Evolutionary conservation across 2,113 vertebrate species (phyloP).

Genomic region (Ardeotis arabs): DNA sequence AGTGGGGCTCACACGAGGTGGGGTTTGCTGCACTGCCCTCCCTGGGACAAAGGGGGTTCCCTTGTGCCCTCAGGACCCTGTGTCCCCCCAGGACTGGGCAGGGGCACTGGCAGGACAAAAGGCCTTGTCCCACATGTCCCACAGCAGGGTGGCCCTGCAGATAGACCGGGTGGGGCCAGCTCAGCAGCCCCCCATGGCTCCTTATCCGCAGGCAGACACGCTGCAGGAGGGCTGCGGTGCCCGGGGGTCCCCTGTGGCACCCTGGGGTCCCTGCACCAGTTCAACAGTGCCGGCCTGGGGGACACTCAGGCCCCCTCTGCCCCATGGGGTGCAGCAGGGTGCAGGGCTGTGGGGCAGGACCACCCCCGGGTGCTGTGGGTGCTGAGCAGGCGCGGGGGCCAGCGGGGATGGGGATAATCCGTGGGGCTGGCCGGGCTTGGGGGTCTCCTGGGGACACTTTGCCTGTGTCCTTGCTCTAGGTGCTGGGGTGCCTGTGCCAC

Average conservation of each 20-base stretch:
- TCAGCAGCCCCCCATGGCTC: neutral
- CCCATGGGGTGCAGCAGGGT: fast-evolving
- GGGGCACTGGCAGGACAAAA: neutral
- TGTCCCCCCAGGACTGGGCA: neutral
- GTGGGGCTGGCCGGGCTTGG: neutral
- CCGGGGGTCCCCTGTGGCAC: neutral
- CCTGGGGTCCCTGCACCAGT: neutral
- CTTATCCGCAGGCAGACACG: neutral
- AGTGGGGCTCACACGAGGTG: fast-evolving
- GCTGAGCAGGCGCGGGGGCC: neutral
- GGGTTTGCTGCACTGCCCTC: neutral
- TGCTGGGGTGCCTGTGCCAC: neutral
- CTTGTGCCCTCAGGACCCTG: fast-evolving
- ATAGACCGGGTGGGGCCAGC: neutral
- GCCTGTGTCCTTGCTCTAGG: neutral
- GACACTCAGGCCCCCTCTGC: fast-evolving
- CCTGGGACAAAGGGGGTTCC: fast-evolving
- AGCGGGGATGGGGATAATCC: neutral
- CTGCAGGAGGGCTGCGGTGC: neutral
- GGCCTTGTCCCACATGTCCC: fast-evolving
- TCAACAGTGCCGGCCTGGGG: neutral
- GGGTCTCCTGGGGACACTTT: neutral
- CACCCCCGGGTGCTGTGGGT: fast-evolving
- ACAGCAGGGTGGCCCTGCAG: neutral
- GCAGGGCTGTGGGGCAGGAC: neutral